Conservation (phyloP, 1,140 invertebrate genomes). For the Epicauta chinensis region DNA sequence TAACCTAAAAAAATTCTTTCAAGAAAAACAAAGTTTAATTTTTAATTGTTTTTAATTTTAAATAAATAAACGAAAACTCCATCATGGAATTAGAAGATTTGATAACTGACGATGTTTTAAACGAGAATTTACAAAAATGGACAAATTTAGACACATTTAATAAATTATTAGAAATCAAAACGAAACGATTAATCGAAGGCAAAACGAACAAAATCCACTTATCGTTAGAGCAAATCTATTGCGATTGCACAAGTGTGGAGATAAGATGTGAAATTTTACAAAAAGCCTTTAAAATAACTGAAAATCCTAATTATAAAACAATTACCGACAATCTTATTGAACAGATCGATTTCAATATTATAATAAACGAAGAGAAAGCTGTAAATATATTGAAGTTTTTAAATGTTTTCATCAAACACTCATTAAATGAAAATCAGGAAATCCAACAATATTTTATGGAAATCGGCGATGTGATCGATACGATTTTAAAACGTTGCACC, state of each 20-base stretch:
- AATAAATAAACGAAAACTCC: neutral
- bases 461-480: slow-evolving; percentile 1
- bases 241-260: slow-evolving; percentile 2
- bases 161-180: neutral
- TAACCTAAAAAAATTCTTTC: neutral
- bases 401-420: slow-evolving; percentile 5
- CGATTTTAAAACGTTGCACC: slow-evolving; percentile 1
- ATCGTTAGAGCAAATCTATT: slow-evolving; percentile 1
- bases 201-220: slow-evolving; percentile 5
- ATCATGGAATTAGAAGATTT: neutral
- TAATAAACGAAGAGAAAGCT: neutral
- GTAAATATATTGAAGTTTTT: slow-evolving; percentile 8
- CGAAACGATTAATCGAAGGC: neutral
- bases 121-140: neutral
- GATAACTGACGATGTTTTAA: neutral
- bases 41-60: neutral
- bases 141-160: neutral
- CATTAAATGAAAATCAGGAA: neutral
- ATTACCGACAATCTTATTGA: neutral
- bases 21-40: neutral
- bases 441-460: neutral
- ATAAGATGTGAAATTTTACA: slow-evolving; percentile 4
- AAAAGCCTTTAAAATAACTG: slow-evolving; percentile 2
- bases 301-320: neutral
- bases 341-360: neutral